Conservation (phyloP, 2,113 vertebrate genomes). For the Ramphastos sulfuratus region DNA sequence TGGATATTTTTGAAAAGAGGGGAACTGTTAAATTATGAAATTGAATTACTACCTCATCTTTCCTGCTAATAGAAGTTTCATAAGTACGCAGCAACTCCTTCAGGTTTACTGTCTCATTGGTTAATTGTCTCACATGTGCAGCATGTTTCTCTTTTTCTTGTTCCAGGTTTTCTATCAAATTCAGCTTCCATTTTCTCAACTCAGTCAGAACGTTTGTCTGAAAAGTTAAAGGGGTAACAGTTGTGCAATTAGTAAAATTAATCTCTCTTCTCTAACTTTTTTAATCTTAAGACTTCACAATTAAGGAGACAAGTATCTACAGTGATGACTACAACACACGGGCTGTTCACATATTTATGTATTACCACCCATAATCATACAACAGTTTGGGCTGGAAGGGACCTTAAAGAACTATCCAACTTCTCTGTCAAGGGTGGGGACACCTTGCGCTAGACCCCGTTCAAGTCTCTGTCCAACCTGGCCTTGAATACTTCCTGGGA, state of each 20-base stretch:
- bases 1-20: not conserved
- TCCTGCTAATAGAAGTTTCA: conserved; percentile 86
- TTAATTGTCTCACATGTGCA: conserved; percentile 75
- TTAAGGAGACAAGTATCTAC: not conserved
- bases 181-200: conserved; percentile 89
- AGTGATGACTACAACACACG: not conserved
- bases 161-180: conserved; percentile 85
- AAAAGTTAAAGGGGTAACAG: conserved; percentile 27
- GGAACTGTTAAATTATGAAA: not conserved
- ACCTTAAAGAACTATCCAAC: no score
- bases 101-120: conserved; percentile 78
- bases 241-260: not conserved
- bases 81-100: conserved; percentile 86
- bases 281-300: not conserved
- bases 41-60: conserved; percentile 86
- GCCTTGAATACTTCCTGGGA: no score
- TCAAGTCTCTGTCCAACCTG: no score
- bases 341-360: not conserved
- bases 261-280: not conserved
- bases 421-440: no score
- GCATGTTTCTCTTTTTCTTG: conserved; percentile 84
- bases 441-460: no score
- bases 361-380: not conserved
- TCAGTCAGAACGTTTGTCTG: conserved; percentile 91
- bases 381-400: no score